phyloP scores from a whole-genome alignment of 2,113 vertebrate genomes.

The Telmatochromis brachygnathus region DNA sequence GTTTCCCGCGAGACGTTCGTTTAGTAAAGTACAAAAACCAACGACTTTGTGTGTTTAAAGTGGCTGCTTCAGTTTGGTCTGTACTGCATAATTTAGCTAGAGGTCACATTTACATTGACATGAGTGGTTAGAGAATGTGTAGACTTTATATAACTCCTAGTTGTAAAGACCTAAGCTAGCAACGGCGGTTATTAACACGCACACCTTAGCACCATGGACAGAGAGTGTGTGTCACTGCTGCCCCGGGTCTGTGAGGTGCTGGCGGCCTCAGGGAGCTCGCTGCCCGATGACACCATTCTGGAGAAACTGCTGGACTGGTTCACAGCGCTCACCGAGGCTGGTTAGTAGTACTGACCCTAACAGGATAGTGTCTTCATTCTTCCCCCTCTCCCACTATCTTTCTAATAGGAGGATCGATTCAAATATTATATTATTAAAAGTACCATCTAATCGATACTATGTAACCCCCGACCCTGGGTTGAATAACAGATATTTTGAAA shows the following conservation, averaged over 20 bases:
- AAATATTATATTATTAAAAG: background rate
- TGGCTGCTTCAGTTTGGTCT: background rate
- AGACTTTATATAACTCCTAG: background rate
- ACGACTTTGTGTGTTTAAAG: background rate
- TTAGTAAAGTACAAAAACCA: background rate
- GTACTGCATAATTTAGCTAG: background rate
- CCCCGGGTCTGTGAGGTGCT: slow-evolving; percentile 79
- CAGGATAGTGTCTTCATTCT: background rate
- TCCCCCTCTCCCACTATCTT: background rate
- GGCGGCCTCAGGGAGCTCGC: slow-evolving; percentile 65
- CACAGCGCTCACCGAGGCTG: slow-evolving; percentile 47
- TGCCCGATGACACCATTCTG: slow-evolving; percentile 86
- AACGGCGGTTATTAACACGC: background rate
- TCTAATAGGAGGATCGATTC: background rate
- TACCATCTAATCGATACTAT: background rate
- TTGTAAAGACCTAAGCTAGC: background rate
- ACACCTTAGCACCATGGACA: slow-evolving; percentile 68
- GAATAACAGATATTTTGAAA: background rate
- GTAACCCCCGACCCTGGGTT: background rate
- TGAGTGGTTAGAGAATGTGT: background rate
- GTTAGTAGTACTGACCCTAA: slow-evolving; percentile 26
- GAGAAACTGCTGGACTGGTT: slow-evolving; percentile 95
- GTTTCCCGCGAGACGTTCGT: slow-evolving; percentile 32
- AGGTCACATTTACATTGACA: background rate
- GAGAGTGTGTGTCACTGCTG: slow-evolving; percentile 76